Evolutionary conservation across 1,140 invertebrate genomes (phyloP), one percentile per base, ranked within the genome.

Genomic region (Anagrus nilaparvatae): DNA sequence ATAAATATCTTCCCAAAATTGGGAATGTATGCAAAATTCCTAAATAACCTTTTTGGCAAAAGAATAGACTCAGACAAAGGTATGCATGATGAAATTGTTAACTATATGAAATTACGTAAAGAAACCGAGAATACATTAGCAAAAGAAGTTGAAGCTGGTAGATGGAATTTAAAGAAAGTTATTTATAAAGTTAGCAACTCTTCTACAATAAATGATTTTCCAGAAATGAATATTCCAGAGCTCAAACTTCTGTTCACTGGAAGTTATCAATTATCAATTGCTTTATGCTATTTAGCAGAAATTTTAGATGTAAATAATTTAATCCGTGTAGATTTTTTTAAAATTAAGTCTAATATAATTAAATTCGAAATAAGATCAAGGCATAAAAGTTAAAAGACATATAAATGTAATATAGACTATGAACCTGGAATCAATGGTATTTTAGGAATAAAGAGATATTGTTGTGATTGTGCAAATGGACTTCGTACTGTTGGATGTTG

Each of bases 61-160:
- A 18, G 43, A 25, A 43, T 53, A 9, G 32, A 44, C 35, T 50
- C 48, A 20, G 48, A 52, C 46, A 21, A 29, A 12, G 40, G 13
- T 13, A 32, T 36, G 21, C 17, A 7, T 9, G 40, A 50, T 20
- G 34, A 47, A 40, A 47, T 53, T 40, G 29, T 53, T 31, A 30
- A 28, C 5, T 19, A 23, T 14, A 32, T 32, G 13, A 32, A 32
- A 9, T 17, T 17, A 39, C 23, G 37, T 14, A n/a, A n/a, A n/a
- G n/a, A n/a, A n/a, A n/a, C n/a, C n/a, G n/a, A n/a, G n/a, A 47
- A 54, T 39, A 41, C 42, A 17, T 43, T 47, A 21, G 47, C 43
- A 27, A 20, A 38, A 33, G 37, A 48, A 37, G 50, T 48, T 36
- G 50, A 50, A 30, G 30, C 19, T 25, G 24, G 46, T 14, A 24